Base-by-base conservation (phyloP, 1,140 invertebrate genomes). In the Diprion similis region DNA sequence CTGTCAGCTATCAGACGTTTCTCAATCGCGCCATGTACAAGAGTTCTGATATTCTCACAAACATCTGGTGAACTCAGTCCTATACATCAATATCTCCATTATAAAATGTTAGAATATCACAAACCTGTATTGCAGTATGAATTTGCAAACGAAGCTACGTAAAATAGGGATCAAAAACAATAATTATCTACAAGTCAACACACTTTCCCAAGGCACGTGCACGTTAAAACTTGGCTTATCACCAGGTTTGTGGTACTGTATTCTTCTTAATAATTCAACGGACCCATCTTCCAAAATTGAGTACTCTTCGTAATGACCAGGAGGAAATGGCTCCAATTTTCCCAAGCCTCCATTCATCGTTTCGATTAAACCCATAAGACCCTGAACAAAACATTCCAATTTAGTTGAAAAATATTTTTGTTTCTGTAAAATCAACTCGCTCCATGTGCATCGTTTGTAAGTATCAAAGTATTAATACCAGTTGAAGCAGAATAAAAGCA, bases 1-100 rank as follows among this genome's bases (percentile, higher is more conserved):
- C 93, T 87, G 24, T 95, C 92, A 1, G 92, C 90, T 93, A 95
- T 94, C 68, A 95, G 81, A 72, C 93, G 87, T 80, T 95, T 95
- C 76, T 89, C 86, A 46, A 94, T 92, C 64, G 93, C 90, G 71
- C 89, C 89, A 73, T 91, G 91, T 46, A 95, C 87, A 73, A 94
- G 85, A 77, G 87, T 91, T 78, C 90, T 87, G 64, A 94, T 90
- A 76, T 92, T 92, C 13, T 73, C 83, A 18, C 85, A 78, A 69
- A 90, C 75, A 75, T 91, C 85, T n/a, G 79, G 77, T 18, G 77
- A 66, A 47, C 47, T 72, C n/a, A 91, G 76, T 72, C 77, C 90
- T 90, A 83, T 83, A 66, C 70, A 59, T 77, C 66, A 66, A 47
- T 66, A 73, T 17, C 68, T 74, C 67, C 66, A 15, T 69, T 69